phyloP scores from a whole-genome alignment of 2,113 vertebrate genomes.

The Tiliqua scincoides region DNA sequence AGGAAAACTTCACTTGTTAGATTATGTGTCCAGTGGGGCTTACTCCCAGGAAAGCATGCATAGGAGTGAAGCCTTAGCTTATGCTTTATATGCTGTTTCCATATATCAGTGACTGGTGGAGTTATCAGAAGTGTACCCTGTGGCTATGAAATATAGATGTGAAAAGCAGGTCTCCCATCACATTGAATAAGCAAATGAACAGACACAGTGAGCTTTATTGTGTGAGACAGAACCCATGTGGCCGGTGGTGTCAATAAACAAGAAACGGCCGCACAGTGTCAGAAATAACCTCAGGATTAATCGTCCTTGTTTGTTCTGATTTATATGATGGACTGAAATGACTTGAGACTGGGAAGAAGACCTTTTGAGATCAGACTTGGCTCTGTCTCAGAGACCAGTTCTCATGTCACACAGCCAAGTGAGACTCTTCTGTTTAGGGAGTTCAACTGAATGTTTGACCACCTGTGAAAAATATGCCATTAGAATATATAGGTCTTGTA shows the following conservation, averaged over 20 bases:
- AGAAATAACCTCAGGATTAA: slow-evolving; percentile 35
- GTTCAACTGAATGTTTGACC: background rate
- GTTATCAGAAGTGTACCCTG: background rate
- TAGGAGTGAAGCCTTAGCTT: background rate
- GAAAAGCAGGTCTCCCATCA: slow-evolving; percentile 23
- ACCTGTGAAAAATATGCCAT: background rate
- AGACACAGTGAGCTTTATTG: background rate
- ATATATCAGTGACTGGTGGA: background rate
- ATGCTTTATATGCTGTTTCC: background rate
- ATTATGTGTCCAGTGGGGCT: background rate
- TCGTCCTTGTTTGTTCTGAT: slow-evolving; percentile 39
- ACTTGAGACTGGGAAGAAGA: slow-evolving; percentile 31
- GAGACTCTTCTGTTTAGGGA: background rate
- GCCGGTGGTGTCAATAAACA: slow-evolving; percentile 15
- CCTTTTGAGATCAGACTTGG: slow-evolving; percentile 18
- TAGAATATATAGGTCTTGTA: background rate
- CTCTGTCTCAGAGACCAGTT: slow-evolving; percentile 10
- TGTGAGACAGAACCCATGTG: slow-evolving; percentile 11
- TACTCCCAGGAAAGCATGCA: background rate
- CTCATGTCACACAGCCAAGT: background rate
- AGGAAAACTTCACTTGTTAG: background rate
- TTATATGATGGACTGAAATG: slow-evolving; percentile 29
- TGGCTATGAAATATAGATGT: slow-evolving; percentile 18
- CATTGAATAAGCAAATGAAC: background rate
- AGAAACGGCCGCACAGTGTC: slow-evolving; percentile 13